Base-by-base conservation (phyloP, 92 coral and sea anemone genomes). In the Zoanthus gigantus region DNA sequence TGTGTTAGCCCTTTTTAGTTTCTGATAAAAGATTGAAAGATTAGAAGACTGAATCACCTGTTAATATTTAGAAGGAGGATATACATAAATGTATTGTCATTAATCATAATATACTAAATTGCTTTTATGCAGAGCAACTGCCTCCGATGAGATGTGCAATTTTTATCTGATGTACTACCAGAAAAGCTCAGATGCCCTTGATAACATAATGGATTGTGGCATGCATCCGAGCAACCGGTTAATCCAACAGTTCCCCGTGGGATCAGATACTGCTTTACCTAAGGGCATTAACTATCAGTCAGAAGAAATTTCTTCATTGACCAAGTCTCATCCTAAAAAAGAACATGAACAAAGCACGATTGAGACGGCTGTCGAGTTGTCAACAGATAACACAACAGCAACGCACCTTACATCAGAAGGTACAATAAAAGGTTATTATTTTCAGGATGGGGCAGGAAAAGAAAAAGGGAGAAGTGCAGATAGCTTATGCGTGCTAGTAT, bases 161-260 rank as follows among this genome's bases (percentile, higher is more conserved):
- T 97, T 97, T 86, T 97, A 97, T 91, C 91, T 97, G 79, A 97
- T 97, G 99, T 97, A 94, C 85, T 97, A 94, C 90, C 23, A 61
- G 85, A 72, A 66, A 30, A 76, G 61, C 46, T 68, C 74, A 6
- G 60, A 77, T 30, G 11, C 29, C 18, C 65, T 5, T 7, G 63
- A 67, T n/a, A n/a, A 72, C 2, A 77, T 78, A n/a, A 80, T 84
- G 52, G 78, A 71, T 18, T 92, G 98, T 76, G 87, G 90, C 17
- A 63, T 74, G 56, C 93, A 89, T 37, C 17, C 66, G 45, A 90
- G 83, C 23, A 14, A 65, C 37, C 13, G 29, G 16, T 18, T 81
- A 9, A 46, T 65, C 74, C 34, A 15, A 18, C 85, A 81, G 23
- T 81, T 66, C 47, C 85, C 85, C 61, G 66, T 9, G 9, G 85